phyloP scores from a whole-genome alignment of 2,888 invertebrate genomes.

The Agrochola lota region DNA sequence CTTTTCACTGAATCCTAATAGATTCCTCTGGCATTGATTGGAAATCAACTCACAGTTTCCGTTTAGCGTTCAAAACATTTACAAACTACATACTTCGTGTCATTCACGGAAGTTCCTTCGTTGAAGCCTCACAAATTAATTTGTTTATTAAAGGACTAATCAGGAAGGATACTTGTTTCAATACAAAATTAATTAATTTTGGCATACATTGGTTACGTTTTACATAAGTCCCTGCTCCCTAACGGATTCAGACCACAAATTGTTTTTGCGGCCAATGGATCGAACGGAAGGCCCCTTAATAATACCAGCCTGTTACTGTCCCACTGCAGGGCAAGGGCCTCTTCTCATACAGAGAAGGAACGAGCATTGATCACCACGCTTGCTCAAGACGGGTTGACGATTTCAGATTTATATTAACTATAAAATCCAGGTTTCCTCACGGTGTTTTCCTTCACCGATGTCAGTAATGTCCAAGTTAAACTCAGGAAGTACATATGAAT shows the following conservation, averaged over 20 bases:
- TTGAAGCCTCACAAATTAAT: slow-evolving; percentile 4
- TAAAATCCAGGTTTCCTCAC: no score
- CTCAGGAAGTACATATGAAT: no score
- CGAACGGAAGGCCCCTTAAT: neutral
- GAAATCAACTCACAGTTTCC: slow-evolving; percentile 1
- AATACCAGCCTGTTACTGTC: no score
- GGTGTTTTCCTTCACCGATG: no score
- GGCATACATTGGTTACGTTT: slow-evolving; percentile 39
- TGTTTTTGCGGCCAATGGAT: slow-evolving; percentile 27
- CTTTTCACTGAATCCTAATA: no score
- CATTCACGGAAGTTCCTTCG: neutral
- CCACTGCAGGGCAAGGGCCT: no score
- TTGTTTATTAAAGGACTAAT: slow-evolving; percentile 14
- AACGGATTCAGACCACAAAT: slow-evolving; percentile 31
- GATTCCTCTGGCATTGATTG: neutral
- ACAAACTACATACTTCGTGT: neutral
- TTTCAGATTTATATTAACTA: no score
- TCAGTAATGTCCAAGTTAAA: no score
- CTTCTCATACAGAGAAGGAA: no score
- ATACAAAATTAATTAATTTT: slow-evolving; percentile 35
- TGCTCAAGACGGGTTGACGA: no score
- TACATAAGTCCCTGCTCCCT: neutral
- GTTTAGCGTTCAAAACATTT: slow-evolving; percentile 7
- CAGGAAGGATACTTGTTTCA: slow-evolving; percentile 11
- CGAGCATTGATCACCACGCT: no score